Base-by-base conservation (phyloP, 2,888 invertebrate species). In the Meliscaeva auricollis region DNA sequence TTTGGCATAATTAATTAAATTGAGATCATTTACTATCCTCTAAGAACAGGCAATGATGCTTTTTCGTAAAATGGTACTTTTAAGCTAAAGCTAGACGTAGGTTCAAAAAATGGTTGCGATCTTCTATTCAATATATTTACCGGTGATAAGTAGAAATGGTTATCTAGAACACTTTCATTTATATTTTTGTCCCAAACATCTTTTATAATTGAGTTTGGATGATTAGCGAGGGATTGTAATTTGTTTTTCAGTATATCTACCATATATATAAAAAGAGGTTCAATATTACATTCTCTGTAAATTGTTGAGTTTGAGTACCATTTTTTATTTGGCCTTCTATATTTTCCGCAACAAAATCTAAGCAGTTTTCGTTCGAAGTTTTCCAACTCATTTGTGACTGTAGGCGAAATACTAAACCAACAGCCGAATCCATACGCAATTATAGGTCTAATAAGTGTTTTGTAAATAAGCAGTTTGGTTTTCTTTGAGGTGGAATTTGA, bases 381-480 rank as follows among this genome's bases (percentile, higher is more conserved):
- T 50, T 50, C 50, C 22, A 50, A 13, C 13, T 50, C 22, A 50
- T 50, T 46, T 26, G 26, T 26, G 26, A 26, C 26, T 26, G 26
- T 26, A 26, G 46, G 22, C 4, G 50, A 50, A 13, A 50, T 50
- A 22, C 22, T 50, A 50, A 50, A 50, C 50, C 50, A 50, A 50
- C 50, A 22, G 7, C 48, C 11, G 17, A 48, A 48, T 9, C n/a
- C n/a, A n/a, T n/a, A n/a, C n/a, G n/a, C n/a, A n/a, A n/a, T n/a
- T n/a, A n/a, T n/a, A n/a, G n/a, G n/a, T n/a, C n/a, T n/a, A n/a
- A n/a, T n/a, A n/a, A n/a, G n/a, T n/a, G n/a, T n/a, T n/a, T n/a
- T n/a, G n/a, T n/a, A n/a, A n/a, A n/a, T n/a, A n/a, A n/a, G n/a
- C n/a, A n/a, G n/a, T n/a, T n/a, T n/a, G n/a, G n/a, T n/a, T n/a